Evolutionary conservation across 2,888 invertebrate genomes (phyloP).

Genomic region (Priocnemis perturbator): DNA sequence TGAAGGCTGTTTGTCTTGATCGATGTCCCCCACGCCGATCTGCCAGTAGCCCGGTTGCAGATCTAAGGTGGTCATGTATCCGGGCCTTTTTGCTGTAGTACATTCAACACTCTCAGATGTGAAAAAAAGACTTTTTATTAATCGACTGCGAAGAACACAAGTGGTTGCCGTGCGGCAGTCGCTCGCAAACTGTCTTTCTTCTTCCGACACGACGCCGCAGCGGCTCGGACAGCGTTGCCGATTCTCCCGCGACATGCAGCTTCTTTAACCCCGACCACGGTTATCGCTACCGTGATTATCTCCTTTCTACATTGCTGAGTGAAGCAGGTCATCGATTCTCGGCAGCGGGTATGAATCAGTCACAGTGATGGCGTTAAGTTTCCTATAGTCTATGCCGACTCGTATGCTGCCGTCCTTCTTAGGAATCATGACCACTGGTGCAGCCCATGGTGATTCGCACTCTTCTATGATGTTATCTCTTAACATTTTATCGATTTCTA

Average conservation of each 20-base stretch:
- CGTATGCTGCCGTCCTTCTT: neutral
- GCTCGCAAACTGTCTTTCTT: too few relatives aligned
- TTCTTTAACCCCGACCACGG: too few relatives aligned
- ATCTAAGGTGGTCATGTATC: neutral
- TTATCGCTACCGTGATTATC: too few relatives aligned
- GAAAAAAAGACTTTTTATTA: too few relatives aligned
- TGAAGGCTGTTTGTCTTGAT: neutral
- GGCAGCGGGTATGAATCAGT: slow-evolving; percentile 4
- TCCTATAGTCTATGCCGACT: neutral
- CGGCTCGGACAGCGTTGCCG: too few relatives aligned
- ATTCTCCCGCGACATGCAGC: too few relatives aligned
- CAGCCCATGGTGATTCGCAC: slow-evolving; percentile 8
- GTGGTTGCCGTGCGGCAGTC: too few relatives aligned
- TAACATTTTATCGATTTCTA: too few relatives aligned
- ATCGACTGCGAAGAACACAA: too few relatives aligned
- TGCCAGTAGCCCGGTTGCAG: neutral
- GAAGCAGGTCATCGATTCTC: neutral
- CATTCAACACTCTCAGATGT: too few relatives aligned
- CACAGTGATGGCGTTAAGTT: neutral
- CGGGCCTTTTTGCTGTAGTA: neutral
- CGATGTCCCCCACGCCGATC: neutral
- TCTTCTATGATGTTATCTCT: neutral
- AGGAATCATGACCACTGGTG: neutral
- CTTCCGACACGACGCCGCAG: too few relatives aligned
- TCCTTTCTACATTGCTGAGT: too few relatives aligned